Evolutionary conservation across 1,140 invertebrate genomes (phyloP).

Genomic region (Helicorthomorpha holstii): DNA sequence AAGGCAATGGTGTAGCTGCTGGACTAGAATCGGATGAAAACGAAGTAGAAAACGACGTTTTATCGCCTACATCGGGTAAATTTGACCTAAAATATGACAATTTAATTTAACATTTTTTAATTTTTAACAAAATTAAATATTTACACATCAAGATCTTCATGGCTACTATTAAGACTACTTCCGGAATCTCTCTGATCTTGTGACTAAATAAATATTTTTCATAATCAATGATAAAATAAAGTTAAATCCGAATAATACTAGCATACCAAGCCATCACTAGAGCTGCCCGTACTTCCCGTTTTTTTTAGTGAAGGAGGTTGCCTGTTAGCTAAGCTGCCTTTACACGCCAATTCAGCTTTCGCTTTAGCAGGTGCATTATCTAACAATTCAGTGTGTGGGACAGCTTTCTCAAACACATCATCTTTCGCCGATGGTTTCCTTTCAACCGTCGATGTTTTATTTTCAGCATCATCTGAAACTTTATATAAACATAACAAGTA

Average conservation of each 20-base stretch:
- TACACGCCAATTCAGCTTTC: slow-evolving; percentile 66
- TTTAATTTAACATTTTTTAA: neutral
- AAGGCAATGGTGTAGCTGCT: neutral
- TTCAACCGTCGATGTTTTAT: slow-evolving; percentile 53
- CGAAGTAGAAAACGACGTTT: neutral
- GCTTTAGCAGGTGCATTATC: slow-evolving; percentile 73
- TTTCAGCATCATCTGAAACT: slow-evolving; percentile 8
- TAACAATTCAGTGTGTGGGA: slow-evolving; percentile 63
- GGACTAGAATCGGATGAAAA: neutral
- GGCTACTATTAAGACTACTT: neutral
- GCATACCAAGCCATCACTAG: slow-evolving; percentile 9
- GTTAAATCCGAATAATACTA: neutral
- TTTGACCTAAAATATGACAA: neutral
- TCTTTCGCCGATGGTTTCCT: slow-evolving; percentile 46
- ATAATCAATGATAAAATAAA: neutral
- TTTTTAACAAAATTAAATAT: neutral
- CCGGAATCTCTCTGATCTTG: slow-evolving; percentile 1
- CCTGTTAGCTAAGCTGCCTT: slow-evolving; percentile 37
- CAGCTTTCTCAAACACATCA: slow-evolving; percentile 57
- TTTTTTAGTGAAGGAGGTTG: slow-evolving; percentile 32
- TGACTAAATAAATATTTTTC: slow-evolving; percentile 2
- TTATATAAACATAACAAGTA: neutral
- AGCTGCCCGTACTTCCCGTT: slow-evolving; percentile 16
- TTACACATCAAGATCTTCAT: slow-evolving; percentile 6
- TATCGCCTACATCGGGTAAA: neutral